Evolutionary conservation across 1,140 invertebrate species (phyloP), one percentile per base, ranked within the genome.

Genomic region (Aradophagus sp.): DNA sequence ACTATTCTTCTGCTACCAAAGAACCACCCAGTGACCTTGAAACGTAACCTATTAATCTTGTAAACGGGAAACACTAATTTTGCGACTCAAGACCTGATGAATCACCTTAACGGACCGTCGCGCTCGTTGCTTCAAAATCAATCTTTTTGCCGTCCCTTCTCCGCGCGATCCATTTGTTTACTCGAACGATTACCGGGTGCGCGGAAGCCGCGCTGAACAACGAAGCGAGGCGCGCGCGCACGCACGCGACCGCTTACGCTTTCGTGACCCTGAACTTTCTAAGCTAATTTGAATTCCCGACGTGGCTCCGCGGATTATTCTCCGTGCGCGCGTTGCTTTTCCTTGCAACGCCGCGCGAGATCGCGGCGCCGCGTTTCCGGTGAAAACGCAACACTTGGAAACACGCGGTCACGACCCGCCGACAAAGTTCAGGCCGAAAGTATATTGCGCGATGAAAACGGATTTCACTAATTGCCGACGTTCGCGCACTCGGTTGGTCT

Each of bases 221-320:
- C n/a, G 48, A 56, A 67, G 47, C 23, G 61, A 70, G 70, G 45
- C 53, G 53, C 27, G 45, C 53, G 53, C 27, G 27, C 66, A 74
- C 74, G 69, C 69, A 74, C 67, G 68, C 56, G 36, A 73, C 65
- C 63, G 59, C n/a, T n/a, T 67, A 73, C 38, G 55, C 58, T 73
- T 73, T 68, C 66, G 52, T 77, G 76, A 78, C 76, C 77, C 75
- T 78, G 77, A 79, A 78, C 77, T 79, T 78, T 79, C 75, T 78
- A 79, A 74, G 71, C 76, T 75, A 75, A 78, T 79, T 79, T 75
- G 77, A 78, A 79, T 79, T 79, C 75, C 55, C 69, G 66, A 69
- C 42, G 67, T 62, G 63, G 59, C 59, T 63, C 38, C 62, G 52
- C 58, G 70, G 62, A 56, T n/a, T 63, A 63, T 61, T 53, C 58